Base-by-base conservation (phyloP, 23 tunicate genomes). In the Oikopleura dioica region DNA sequence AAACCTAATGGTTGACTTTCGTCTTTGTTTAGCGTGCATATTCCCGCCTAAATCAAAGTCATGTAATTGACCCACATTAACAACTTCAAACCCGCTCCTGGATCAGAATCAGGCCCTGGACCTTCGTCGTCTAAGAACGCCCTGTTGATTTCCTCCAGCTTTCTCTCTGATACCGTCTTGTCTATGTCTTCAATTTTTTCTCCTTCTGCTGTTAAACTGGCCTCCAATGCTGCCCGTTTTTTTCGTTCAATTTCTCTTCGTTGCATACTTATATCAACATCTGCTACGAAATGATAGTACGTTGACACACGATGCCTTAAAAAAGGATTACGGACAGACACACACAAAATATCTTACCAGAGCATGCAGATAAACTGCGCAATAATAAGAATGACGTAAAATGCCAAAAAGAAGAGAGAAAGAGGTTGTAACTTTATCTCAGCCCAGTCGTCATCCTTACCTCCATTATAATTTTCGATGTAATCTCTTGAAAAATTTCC, bases 331-430 rank as follows among this genome's bases (percentile, higher is more conserved):
- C 16, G 55, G 16, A 16, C 9, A 44, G 9, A 9, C 55, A 44
- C 55, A 44, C 9, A 9, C 16, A 9, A 44, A 16, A 44, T 44
- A 44, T 44, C 5, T 12, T 63, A 31, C 72, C 72, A 63, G 38
- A 92, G 37, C 98, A 92, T 92, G 76, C 95, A 87, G n/a, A 79
- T 50, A 76, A 92, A 92, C 59, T 92, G 98, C 26, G 85, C 81
- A 50, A 82, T 75, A 35, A 92, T 79, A 37, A 92, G 77, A 38
- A 85, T 77, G 35, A 92, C 59, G 84, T 82, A 85, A 69, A 92
- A 92, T 1, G 82, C 34, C 75, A 92, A 55, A 81, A 92, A 92
- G 33, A 79, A 63, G 67, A 92, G 85, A 1, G 87, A 80, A 34
- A 92, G 78, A 0, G 98, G 98, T 50, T 92, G 55, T 44, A 9